Base-by-base conservation (phyloP, 2,888 invertebrate genomes). In the Dasypolia templi region DNA sequence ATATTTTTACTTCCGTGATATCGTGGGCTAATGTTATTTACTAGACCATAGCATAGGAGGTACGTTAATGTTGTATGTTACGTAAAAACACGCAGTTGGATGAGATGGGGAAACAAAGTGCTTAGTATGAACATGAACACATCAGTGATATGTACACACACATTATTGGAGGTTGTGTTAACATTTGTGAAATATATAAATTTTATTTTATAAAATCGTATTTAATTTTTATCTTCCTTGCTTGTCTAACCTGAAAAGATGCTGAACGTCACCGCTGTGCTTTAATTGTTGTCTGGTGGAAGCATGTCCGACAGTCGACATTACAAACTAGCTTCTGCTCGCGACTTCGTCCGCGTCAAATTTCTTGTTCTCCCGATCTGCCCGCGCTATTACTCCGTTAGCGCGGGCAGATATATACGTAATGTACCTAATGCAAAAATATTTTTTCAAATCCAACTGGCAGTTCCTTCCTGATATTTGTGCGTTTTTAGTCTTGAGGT, bases 151-250 rank as follows among this genome's bases (percentile, higher is more conserved):
- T 85, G 83, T 85, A 86, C 84, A 86, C 42, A 76, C 56, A 84
- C 68, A 78, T 83, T 75, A 82, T 87, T 86, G 80, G 75, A 79
- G 90, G 90, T 90, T 90, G 90, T 90, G 89, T 89, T 85, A 81
- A 83, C 84, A 85, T 88, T 86, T 90, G 85, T 83, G 84, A 86
- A 88, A 85, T 86, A 89, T 81, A 82, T 87, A 87, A 86, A 89
- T 81, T 89, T 79, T 89, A 89, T 89, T 89, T 90, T 88, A 84
- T 72, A 84, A 55, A 44, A 17, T 22, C 2, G 12, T 29, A 0
- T 32, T 58, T 67, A 19, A n/a, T 75, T 79, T 63, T 39, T 29
- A n/a, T 58, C 11, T 49, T 12, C 3, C 62, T 61, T 17, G 12
- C 3, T 32, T 58, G 35, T n/a, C 14, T 62, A 44, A 6, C 12